phyloP scores from a whole-genome alignment of 2,113 vertebrate species.

The Cyanoramphus novaezelandiae region DNA sequence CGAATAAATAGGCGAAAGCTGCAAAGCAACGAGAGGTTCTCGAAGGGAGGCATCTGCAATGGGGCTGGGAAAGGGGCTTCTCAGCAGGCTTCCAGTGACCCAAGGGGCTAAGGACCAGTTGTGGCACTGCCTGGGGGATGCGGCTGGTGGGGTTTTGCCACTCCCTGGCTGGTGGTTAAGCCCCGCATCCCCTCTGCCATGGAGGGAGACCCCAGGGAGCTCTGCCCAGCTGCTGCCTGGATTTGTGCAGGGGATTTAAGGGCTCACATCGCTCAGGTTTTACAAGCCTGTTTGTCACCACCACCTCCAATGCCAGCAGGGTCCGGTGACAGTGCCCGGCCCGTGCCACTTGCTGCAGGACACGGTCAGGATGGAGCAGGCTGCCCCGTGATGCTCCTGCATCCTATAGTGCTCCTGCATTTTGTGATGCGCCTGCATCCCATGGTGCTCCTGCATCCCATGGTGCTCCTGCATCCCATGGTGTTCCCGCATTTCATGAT shows the following conservation, averaged over 20 bases:
- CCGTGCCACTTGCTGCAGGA: accelerated
- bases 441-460: no score
- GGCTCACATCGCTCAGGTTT: neutral
- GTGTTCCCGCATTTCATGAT: accelerated
- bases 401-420: neutral
- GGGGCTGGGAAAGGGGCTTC: neutral
- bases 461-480: no score
- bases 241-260: neutral
- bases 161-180: neutral
- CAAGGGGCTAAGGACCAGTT: accelerated
- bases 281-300: neutral
- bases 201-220: neutral
- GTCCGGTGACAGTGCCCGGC: neutral
- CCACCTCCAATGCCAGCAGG: neutral
- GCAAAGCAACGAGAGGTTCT: neutral
- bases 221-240: neutral
- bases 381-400: neutral
- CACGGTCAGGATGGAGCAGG: accelerated
- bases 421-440: no score
- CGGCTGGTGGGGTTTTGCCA: accelerated
- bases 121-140: neutral
- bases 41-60: neutral
- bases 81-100: neutral
- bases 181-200: neutral
- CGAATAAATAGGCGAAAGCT: neutral